These are phyloP conservation scores for Myzus persicae DNA, from an alignment of 1,140 invertebrate genomes.

Conservation along the genomic window DNA sequence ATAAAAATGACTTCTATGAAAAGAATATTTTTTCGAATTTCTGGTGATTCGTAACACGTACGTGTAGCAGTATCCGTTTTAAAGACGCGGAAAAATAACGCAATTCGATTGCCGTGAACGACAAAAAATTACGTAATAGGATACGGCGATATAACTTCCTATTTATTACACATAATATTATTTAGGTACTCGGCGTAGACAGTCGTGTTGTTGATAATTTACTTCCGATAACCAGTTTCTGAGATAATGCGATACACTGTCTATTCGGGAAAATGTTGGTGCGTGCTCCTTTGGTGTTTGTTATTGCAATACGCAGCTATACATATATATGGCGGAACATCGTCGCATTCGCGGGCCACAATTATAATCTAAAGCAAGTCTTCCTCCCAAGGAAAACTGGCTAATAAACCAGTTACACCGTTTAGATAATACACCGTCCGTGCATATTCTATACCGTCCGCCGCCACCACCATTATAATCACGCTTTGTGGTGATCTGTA, in stretches of 20 bases:
- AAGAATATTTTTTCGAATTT: neutral
- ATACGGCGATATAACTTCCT: neutral
- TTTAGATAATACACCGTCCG: neutral
- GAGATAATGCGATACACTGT: neutral
- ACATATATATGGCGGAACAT: neutral
- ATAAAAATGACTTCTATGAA: neutral
- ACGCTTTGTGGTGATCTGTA: neutral
- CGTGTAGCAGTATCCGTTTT: neutral
- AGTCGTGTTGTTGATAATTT: no score
- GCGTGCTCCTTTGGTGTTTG: neutral
- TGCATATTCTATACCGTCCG: neutral
- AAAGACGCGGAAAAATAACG: neutral
- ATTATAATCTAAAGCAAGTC: neutral
- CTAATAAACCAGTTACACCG: constrained; percentile 5
- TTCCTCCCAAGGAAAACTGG: neutral
- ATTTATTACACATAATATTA: neutral
- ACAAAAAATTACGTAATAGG: neutral
- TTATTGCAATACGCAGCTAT: neutral
- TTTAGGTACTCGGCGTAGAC: no score
- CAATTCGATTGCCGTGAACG: neutral
- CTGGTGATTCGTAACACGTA: neutral
- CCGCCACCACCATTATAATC: neutral
- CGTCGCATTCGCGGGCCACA: neutral
- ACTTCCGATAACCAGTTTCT: neutral
- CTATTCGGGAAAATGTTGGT: neutral